Conservation (phyloP, 1,140 invertebrate species). For the Pogonognathellus flavescens region DNA sequence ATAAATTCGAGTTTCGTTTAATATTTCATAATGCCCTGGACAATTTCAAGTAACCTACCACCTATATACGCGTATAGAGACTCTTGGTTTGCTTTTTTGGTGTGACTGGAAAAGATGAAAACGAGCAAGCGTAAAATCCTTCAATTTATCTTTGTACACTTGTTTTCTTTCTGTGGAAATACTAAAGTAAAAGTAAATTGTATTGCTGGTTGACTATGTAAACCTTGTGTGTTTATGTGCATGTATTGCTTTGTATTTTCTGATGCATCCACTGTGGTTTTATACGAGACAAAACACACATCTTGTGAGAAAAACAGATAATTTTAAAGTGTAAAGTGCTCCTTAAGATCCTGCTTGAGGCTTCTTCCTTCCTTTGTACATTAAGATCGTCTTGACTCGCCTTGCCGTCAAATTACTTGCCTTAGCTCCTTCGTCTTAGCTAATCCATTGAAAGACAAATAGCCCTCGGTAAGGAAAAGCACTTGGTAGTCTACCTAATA, state of each 20-base stretch:
- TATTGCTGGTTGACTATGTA: too few species aligned
- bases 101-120: slow-evolving; percentile 18
- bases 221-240: not conserved
- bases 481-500: slow-evolving; percentile 41
- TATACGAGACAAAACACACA: not conserved
- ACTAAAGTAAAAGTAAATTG: not conserved
- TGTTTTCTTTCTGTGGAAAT: slow-evolving; percentile 5
- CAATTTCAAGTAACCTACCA: not conserved
- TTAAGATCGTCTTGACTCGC: not conserved
- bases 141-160: slow-evolving; percentile 37
- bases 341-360: slow-evolving; percentile 25
- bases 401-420: not conserved
- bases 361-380: not conserved
- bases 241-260: not conserved
- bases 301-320: slow-evolving; percentile 33
- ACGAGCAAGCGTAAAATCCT: slow-evolving; percentile 21
- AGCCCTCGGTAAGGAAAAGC: slow-evolving; percentile 45
- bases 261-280: not conserved
- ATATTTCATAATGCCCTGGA: not conserved
- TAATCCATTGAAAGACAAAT: slow-evolving; percentile 45
- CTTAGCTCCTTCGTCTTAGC: slow-evolving; percentile 10
- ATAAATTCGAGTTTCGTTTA: not conserved
- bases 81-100: not conserved
- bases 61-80: not conserved
- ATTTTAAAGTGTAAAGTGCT: slow-evolving; percentile 47